Evolutionary conservation across 2,888 invertebrate species (phyloP).

Genomic region (Cartodere bifasciata): DNA sequence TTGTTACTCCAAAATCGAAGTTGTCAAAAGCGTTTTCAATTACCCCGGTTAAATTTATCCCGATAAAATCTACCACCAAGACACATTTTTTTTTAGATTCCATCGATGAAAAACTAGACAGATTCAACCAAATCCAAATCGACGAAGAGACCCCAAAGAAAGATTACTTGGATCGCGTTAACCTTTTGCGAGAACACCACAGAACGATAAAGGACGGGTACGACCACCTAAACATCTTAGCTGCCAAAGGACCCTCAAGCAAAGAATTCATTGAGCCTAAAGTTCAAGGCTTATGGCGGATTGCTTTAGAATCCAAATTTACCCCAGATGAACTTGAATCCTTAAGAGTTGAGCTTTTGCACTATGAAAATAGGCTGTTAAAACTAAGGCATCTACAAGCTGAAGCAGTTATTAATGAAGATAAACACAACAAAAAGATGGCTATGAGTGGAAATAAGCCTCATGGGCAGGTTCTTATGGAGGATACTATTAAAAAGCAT

Average conservation of each 20-base stretch:
- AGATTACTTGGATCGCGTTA: slow-evolving; percentile 54
- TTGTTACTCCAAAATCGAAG: too few species aligned
- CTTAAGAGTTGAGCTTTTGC: slow-evolving; percentile 71
- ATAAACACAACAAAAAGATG: slow-evolving; percentile 50
- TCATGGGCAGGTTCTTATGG: slow-evolving; percentile 49
- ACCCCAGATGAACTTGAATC: slow-evolving; percentile 70
- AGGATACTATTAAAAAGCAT: slow-evolving; percentile 73
- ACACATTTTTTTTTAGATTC: slow-evolving; percentile 43
- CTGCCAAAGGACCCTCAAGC: slow-evolving; percentile 66
- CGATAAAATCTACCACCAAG: too few species aligned
- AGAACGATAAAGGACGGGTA: slow-evolving; percentile 63
- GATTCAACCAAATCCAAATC: slow-evolving; percentile 54
- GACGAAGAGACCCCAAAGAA: slow-evolving; percentile 45
- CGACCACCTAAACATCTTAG: slow-evolving; percentile 60
- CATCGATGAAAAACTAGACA: slow-evolving; percentile 57
- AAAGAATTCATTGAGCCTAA: slow-evolving; percentile 84
- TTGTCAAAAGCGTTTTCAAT: too few species aligned
- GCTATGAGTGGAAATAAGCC: slow-evolving; percentile 48
- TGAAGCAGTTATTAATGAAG: slow-evolving; percentile 61
- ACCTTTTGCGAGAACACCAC: slow-evolving; percentile 61
- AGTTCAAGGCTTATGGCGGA: slow-evolving; percentile 78
- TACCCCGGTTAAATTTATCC: too few species aligned
- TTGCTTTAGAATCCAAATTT: slow-evolving; percentile 71
- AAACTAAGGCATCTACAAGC: slow-evolving; percentile 75
- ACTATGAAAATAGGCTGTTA: slow-evolving; percentile 74